Conservation (phyloP, 1,140 invertebrate species). For the Drosophila punjabiensis region DNA sequence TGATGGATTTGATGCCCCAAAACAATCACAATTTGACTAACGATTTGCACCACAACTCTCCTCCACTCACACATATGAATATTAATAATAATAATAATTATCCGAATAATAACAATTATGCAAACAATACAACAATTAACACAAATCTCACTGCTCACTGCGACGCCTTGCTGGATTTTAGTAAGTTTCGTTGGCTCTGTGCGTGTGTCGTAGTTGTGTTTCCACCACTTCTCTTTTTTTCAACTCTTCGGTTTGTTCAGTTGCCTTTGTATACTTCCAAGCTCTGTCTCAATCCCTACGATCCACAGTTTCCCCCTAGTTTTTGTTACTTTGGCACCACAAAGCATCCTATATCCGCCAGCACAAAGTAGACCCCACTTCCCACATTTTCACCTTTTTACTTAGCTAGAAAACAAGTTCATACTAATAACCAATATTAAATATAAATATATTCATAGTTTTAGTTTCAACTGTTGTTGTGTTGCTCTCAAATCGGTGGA, state of each 20-base stretch:
- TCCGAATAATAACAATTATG: slow-evolving; percentile 49
- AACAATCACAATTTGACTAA: slow-evolving; percentile 53
- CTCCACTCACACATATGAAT: slow-evolving; percentile 56
- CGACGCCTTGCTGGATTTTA: slow-evolving; percentile 80
- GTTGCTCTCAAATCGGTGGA: background rate
- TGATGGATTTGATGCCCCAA: slow-evolving; percentile 57
- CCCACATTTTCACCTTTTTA: slow-evolving; percentile 36
- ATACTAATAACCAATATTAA: slow-evolving; percentile 13
- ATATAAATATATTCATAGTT: background rate
- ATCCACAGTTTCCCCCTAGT: slow-evolving; percentile 17
- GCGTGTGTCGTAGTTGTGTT: slow-evolving; percentile 70
- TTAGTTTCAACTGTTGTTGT: slow-evolving; percentile 16
- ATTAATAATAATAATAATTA: slow-evolving; percentile 49
- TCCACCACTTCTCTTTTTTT: slow-evolving; percentile 21
- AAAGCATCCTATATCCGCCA: slow-evolving; percentile 28
- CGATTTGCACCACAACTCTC: slow-evolving; percentile 58
- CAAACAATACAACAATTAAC: slow-evolving; percentile 51
- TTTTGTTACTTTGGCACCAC: slow-evolving; percentile 42
- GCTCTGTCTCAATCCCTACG: slow-evolving; percentile 3
- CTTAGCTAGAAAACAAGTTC: slow-evolving; percentile 31
- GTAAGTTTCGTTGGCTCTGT: slow-evolving; percentile 81
- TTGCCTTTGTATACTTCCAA: slow-evolving; percentile 4
- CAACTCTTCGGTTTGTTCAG: slow-evolving; percentile 22
- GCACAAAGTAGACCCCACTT: slow-evolving; percentile 35
- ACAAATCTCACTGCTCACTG: slow-evolving; percentile 72